Base-by-base conservation (phyloP, 1,140 invertebrate genomes). In the Telenomus remus region DNA sequence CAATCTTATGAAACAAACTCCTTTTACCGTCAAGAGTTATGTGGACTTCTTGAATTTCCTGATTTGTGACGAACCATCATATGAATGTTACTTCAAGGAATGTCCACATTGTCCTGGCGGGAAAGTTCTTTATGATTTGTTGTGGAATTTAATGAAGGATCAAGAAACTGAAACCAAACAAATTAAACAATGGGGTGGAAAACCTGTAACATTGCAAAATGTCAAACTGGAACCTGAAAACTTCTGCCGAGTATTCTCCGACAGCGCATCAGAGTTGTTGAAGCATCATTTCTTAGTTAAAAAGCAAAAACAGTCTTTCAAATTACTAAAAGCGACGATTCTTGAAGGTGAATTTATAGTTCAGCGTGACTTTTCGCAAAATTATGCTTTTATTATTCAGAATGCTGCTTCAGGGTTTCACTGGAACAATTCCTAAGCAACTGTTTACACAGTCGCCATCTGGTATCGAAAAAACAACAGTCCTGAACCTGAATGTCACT, bases 311-410 rank as follows among this genome's bases (percentile, higher is more conserved):
- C 13, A 47, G n/a, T 64, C 34, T 54, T 39, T 42, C 1, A 16
- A 51, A 27, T 10, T 37, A 19, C 19, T 54, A 11, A 55, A 65
- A 65, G 39, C n/a, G 10, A 6, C 13, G 9, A 14, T 65, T 0
- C 7, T 12, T 4, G 1, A 13, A 11, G 33, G 39, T 4, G 63
- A 66, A 55, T 55, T 55, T 47, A 4, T 55, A 8, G 44, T 55
- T 12, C 13, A 55, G n/a, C 27, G 33, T 11, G 51, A 66, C 48
- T 66, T 66, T 55, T 39, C 51, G 1, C 33, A 55, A 48, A 56
- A 66, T 54, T 66, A 74, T 34, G 37, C 70, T 0, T 66, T 66
- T 39, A 48, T 69, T 4, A 35, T 74, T n/a, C 54, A 74, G 60
- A 42, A 66, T 35, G 53, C 48, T 9, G 43, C 49, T 11, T 51